Conservation (phyloP, 2,113 vertebrate species). For the Semnornis frantzii region DNA sequence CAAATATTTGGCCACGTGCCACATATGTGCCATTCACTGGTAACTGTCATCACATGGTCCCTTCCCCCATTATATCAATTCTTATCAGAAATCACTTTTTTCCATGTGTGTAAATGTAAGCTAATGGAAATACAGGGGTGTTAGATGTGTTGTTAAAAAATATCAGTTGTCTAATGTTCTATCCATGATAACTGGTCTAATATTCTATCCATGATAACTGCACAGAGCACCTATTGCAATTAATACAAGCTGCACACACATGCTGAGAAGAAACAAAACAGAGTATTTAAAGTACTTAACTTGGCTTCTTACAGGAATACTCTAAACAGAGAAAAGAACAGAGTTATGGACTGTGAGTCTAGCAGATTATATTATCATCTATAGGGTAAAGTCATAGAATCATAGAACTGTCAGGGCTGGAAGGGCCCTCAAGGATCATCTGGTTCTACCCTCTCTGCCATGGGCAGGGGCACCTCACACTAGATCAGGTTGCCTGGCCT, state of each 20-base stretch:
- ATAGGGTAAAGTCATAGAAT: neutral
- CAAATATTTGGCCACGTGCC: neutral
- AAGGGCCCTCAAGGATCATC: too few species aligned
- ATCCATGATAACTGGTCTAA: neutral
- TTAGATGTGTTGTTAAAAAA: neutral
- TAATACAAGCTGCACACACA: neutral
- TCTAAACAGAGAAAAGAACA: neutral
- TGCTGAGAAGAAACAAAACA: neutral
- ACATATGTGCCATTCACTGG: neutral
- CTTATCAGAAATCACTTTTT: neutral
- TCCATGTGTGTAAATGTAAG: neutral
- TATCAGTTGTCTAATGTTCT: neutral
- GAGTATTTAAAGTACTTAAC: neutral
- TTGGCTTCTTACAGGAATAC: neutral
- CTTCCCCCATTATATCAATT: neutral
- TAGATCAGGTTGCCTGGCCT: too few species aligned
- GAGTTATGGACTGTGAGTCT: neutral
- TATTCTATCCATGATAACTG: neutral
- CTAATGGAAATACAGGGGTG: neutral
- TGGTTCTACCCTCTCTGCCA: too few species aligned
- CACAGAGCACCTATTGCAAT: neutral
- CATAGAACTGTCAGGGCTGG: too few species aligned
- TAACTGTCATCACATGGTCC: neutral
- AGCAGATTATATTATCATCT: neutral
- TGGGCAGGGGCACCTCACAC: too few species aligned